Evolutionary conservation across 2,888 invertebrate genomes (phyloP).

Genomic region (Scotopteryx bipunctaria): DNA sequence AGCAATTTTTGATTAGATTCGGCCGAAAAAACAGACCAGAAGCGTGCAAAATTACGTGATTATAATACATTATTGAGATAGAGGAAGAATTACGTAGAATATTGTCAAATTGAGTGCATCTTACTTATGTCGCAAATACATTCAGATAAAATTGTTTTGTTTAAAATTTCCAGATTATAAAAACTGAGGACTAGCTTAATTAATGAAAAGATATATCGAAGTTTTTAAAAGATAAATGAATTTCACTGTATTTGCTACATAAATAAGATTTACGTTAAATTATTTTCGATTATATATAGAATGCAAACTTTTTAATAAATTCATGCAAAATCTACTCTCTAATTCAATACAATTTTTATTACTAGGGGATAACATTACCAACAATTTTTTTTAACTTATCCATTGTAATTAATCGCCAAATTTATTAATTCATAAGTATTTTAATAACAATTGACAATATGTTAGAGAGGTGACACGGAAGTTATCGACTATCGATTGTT

Average conservation of each 20-base stretch:
- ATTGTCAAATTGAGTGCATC: slow-evolving; percentile 28
- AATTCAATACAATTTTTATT: slow-evolving; percentile 33
- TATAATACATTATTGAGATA: slow-evolving; percentile 13
- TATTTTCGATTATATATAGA: slow-evolving; percentile 26
- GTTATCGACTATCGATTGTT: slow-evolving; percentile 11
- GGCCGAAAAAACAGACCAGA: slow-evolving; percentile 2
- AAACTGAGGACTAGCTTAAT: too few species aligned
- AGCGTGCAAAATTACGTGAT: slow-evolving; percentile 17
- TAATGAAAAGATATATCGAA: too few species aligned
- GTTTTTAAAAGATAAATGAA: background rate
- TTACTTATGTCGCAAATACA: slow-evolving; percentile 12
- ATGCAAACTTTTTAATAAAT: slow-evolving; percentile 26
- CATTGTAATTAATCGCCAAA: slow-evolving; percentile 9
- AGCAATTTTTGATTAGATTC: slow-evolving; percentile 9
- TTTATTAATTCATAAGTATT: slow-evolving; percentile 17
- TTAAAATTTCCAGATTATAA: too few species aligned
- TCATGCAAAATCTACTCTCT: slow-evolving; percentile 39
- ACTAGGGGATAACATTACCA: slow-evolving; percentile 35
- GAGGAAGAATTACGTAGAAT: slow-evolving; percentile 26
- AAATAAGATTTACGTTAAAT: background rate
- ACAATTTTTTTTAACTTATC: slow-evolving; percentile 18
- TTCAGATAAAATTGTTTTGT: background rate
- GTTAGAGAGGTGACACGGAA: slow-evolving; percentile 16
- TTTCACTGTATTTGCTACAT: background rate
- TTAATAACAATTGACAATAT: slow-evolving; percentile 36